phyloP scores from a whole-genome alignment of 2,113 vertebrate genomes.

The Mesitornis unicolor region DNA sequence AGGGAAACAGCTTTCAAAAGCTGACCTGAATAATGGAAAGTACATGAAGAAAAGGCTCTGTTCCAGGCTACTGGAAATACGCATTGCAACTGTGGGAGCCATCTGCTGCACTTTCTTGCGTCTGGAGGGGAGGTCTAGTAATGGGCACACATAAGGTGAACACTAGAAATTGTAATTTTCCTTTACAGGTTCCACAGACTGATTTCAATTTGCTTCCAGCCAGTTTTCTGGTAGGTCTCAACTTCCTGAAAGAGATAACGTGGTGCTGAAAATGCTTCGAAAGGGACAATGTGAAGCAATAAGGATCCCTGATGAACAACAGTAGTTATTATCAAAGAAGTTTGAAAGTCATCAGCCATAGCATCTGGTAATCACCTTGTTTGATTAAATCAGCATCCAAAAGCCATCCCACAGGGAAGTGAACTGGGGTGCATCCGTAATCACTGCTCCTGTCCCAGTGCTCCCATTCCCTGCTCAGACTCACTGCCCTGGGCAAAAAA shows the following conservation, averaged over 20 bases:
- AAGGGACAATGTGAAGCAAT: not conserved
- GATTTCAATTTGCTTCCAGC: not conserved
- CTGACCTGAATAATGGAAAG: not conserved
- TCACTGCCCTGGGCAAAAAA: not conserved
- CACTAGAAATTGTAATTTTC: not conserved
- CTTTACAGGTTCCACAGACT: not conserved
- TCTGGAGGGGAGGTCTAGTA: not conserved
- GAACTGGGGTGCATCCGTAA: not conserved
- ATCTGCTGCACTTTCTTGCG: not conserved
- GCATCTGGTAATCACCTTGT: not conserved
- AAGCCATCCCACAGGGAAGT: not conserved
- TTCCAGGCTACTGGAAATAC: not conserved
- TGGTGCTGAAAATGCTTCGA: not conserved
- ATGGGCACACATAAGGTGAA: not conserved
- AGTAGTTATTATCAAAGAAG: not conserved
- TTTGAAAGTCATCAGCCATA: not conserved
- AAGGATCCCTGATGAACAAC: not conserved
- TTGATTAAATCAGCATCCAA: not conserved
- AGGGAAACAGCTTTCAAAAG: not conserved
- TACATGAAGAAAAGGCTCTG: not conserved
- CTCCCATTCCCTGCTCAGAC: not conserved
- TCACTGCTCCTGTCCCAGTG: fast-evolving
- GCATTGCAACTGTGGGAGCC: not conserved
- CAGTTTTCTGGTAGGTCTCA: not conserved
- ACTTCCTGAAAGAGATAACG: not conserved